Evolutionary conservation across 2,113 vertebrate genomes (phyloP), one percentile per base, ranked within the genome.

Genomic region (Pachypanchax playfairii): DNA sequence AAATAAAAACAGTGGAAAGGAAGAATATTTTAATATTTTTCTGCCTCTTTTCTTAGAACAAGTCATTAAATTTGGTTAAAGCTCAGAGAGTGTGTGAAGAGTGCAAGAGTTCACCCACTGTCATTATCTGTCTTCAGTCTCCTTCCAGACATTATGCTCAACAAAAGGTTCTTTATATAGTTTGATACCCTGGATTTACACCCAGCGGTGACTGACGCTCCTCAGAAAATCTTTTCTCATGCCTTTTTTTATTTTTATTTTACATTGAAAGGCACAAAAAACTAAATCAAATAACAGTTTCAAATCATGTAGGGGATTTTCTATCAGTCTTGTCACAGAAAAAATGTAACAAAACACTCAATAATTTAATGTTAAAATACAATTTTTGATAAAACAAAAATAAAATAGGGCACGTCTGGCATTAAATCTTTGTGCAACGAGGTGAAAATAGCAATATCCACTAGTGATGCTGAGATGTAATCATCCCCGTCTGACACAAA

Each of bases 401-500:
- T 11, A 15, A 71, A 71, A 65, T 61, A 52, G 63, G 58, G 5
- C 59, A 76, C 36, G 43, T 55, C 18, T 53, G 22, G 38, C 29
- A 59, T 51, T 36, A 25, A 43, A 54, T 3, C 59, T 49, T 52
- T 50, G 24, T 29, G 22, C 50, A 24, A 35, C 43, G 52, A 75
- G 43, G 60, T 65, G 47, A 31, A 77, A 79, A 69, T 12, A 66
- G 38, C 15, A 87, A 65, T 35, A 70, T 65, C 68, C 68, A 73
- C 73, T 77, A 84, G 70, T 80, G 57, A 70, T 53, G 61, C 43
- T 52, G 50, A 53, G 28, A 48, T 68, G 50, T 63, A 73, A 73
- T 73, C 33, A 59, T 77, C 68, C 62, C 26, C 41, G 62, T 51
- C 38, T 80, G 78, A 75, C 70, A 72, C 65, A 70, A 65, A 80